Evolutionary conservation across 2,113 vertebrate genomes (phyloP), one percentile per base, ranked within the genome.

Genomic region (Halichoeres trimaculatus): DNA sequence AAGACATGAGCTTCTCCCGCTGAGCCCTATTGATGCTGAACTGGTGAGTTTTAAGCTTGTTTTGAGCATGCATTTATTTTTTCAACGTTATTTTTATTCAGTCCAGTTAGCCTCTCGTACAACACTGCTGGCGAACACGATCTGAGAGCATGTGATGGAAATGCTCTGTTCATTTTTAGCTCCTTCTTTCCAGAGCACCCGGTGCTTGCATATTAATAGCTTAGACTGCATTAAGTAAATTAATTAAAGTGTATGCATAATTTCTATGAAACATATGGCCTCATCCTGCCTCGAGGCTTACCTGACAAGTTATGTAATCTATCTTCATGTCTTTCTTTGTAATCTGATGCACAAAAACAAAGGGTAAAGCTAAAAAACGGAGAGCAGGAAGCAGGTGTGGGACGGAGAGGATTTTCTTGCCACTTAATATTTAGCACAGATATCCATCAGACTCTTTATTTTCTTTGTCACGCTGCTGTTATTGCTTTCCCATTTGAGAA

Each of bases 1-100:
- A 70, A 89, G 85, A 89, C 63, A 93, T 92, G 93, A 86, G 64
- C 78, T 78, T 88, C 76, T 88, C 73, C 68, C 43, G 8, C 76
- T 91, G 87, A 92, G 75, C 65, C 4, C 13, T 64, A 68, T 91
- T 87, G 81, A 91, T 92, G 91, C 85, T 89, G 87, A 92, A 91
- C 89, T 92, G 93, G 94, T 94, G 70, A 94, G 94, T 91, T 79
- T 55, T 34, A 34, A 16, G n/a, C 7, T 43, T 53, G 16, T 34
- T 47, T 43, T 43, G 41, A 43, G 41, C 13, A 50, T 57, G 50
- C 47, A 11, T 48, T 0, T 47, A 1, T 48, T 35, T 22, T 63
- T 45, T n/a, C 24, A 10, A 1, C 24, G 36, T 66, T 68, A 17
- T 52, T 65, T 70, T 62, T 54, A 26, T 43, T 59, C 34, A 12